Evolutionary conservation across 2,113 vertebrate genomes (phyloP).

Genomic region (Nymphicus hollandicus): DNA sequence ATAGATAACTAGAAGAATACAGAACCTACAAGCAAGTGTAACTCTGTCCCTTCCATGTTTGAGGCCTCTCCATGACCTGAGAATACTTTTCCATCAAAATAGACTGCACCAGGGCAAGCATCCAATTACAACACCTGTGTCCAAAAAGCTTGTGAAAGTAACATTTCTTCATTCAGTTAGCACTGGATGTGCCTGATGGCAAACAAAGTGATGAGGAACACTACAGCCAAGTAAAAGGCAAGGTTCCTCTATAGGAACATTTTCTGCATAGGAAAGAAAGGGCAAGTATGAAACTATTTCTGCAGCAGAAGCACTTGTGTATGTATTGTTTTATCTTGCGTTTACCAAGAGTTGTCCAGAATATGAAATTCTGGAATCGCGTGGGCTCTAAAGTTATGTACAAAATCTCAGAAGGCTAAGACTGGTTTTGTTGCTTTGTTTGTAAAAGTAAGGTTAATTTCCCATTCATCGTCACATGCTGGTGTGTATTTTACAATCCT

Average conservation of each 20-base stretch:
- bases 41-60: not conserved
- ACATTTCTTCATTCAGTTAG: not conserved
- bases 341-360: not conserved
- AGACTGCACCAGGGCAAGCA: not conserved
- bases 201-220: not conserved
- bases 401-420: not conserved
- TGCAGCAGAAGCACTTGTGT: not conserved
- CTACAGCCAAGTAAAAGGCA: not conserved
- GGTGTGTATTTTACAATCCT: not conserved
- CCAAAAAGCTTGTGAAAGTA: not conserved
- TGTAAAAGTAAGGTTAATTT: not conserved
- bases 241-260: not conserved
- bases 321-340: not conserved
- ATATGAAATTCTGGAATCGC: not conserved
- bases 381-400: not conserved
- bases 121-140: not conserved
- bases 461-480: not conserved
- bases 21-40: not conserved
- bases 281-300: not conserved
- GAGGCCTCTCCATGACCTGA: not conserved
- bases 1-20: not conserved
- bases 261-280: not conserved
- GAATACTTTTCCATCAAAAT: not conserved
- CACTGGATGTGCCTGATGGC: not conserved
- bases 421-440: not conserved